Evolutionary conservation across 2,797 vertebrate genomes (phyloP).

Genomic region (Aeoliscus strigatus): DNA sequence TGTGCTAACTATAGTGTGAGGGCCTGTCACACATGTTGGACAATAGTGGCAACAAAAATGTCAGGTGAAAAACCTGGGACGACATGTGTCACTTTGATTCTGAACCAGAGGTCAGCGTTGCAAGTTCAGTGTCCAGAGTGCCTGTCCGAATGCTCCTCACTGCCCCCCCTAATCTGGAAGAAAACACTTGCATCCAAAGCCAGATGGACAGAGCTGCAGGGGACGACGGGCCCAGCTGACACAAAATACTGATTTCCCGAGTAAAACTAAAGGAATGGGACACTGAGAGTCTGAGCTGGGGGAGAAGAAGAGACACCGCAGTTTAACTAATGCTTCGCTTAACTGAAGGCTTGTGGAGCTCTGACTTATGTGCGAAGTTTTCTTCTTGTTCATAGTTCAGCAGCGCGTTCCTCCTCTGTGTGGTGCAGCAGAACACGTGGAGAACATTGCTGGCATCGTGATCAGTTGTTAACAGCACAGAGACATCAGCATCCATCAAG

Average conservation of each 20-base stretch:
- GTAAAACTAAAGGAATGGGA: conserved; percentile 29
- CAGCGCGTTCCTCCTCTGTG: too few relatives aligned
- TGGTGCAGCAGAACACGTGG: too few relatives aligned
- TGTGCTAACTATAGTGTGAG: conserved; percentile 37
- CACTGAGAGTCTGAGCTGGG: conserved; percentile 12
- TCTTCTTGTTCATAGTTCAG: too few relatives aligned
- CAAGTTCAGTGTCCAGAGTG: conserved; percentile 53
- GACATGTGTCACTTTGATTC: conserved; percentile 75
- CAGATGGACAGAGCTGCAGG: conserved; percentile 46
- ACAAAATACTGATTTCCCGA: conserved; percentile 27
- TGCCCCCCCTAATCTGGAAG: conserved; percentile 40
- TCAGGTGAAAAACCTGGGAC: conserved; percentile 66
- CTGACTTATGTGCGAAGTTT: too few relatives aligned
- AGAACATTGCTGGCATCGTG: too few relatives aligned
- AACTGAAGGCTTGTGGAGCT: too few relatives aligned
- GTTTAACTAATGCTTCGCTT: too few relatives aligned
- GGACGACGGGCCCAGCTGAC: conserved; percentile 20
- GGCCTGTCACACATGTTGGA: conserved; percentile 49
- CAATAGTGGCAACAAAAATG: conserved; percentile 49
- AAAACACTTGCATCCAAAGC: conserved; percentile 39
- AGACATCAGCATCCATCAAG: too few relatives aligned
- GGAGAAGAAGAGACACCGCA: too few relatives aligned
- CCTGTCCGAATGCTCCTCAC: conserved; percentile 49
- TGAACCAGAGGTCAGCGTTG: conserved; percentile 31
- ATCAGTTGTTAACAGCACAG: too few relatives aligned